phyloP scores from a whole-genome alignment of 1,140 invertebrate genomes.

The Pararge aegeria region DNA sequence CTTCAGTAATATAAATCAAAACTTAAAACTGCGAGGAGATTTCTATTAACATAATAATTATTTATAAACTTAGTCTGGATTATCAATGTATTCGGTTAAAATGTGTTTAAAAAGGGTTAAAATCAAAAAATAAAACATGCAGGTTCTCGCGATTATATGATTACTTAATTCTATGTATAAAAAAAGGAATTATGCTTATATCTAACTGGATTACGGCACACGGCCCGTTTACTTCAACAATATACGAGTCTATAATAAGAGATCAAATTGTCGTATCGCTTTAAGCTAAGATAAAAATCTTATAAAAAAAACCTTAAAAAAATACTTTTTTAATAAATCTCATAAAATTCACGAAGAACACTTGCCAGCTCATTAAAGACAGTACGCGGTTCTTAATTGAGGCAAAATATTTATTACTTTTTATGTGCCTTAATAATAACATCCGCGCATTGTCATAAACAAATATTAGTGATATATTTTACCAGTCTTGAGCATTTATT shows the following conservation, averaged over 20 bases:
- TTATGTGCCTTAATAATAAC: neutral
- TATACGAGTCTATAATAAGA: conserved; percentile 48
- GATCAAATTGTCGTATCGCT: conserved; percentile 69
- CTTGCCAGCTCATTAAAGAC: conserved; percentile 4
- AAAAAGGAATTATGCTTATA: conserved; percentile 38
- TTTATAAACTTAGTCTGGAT: conserved; percentile 33
- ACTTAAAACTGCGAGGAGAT: conserved; percentile 50
- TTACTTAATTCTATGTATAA: conserved; percentile 36
- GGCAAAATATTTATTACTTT: neutral
- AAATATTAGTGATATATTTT: conserved; percentile 17
- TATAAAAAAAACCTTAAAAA: conserved; percentile 10
- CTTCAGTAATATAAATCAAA: conserved; percentile 47
- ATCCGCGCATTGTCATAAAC: conserved; percentile 6
- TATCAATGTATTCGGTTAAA: conserved; percentile 29
- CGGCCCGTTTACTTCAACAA: conserved; percentile 71
- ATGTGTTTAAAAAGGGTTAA: conserved; percentile 44
- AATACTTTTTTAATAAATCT: conserved; percentile 23
- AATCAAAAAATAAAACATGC: conserved; percentile 76
- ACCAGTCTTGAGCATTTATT: conserved; percentile 19
- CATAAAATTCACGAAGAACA: conserved; percentile 29
- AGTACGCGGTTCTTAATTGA: conserved; percentile 4
- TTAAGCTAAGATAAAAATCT: conserved; percentile 64
- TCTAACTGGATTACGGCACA: conserved; percentile 33
- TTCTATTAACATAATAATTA: conserved; percentile 18
- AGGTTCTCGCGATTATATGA: conserved; percentile 33